Base-by-base conservation (phyloP, 2,113 vertebrate species). In the Daubentonia madagascariensis region DNA sequence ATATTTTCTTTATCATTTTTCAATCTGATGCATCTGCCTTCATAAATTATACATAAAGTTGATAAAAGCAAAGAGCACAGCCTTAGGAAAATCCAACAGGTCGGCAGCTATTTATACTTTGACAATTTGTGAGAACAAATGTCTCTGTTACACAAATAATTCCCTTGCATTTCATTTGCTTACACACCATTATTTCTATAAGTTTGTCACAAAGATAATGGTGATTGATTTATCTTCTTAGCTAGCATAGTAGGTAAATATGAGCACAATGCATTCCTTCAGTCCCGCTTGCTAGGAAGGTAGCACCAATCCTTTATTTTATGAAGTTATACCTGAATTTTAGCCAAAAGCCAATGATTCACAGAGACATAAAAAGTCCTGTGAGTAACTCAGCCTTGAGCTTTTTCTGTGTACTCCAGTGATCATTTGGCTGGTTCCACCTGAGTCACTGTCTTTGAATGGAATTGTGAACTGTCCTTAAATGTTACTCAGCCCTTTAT, bases 131-230 rank as follows among this genome's bases (percentile, higher is more conserved):
- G 96, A 98, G 97, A 97, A 98, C 97, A 98, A 98, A 98, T 98
- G 79, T 98, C 97, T 98, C 98, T 91, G 95, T 98, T 98, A 98
- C 97, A 98, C 98, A 98, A 98, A 98, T 98, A 98, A 98, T 98
- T 98, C 96, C 91, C 91, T 98, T 97, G 78, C 89, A 97, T 98
- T 98, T 98, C 95, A 98, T 98, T 98, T 97, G 97, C 94, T 98
- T 98, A 95, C 80, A 68, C 50, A 92, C 84, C 75, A 89, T 93
- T 98, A 96, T 98, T 98, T 98, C 63, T 98, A 17, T 67, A 96
- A 96, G 92, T 85, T 97, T 98, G 94, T 86, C 96, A 92, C 50
- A 89, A 90, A 96, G 87, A 97, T 35, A 98, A 96, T 97, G 12
- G 25, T 1, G 85, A 80, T 45, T 0, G n/a, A 98, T 97, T 97